Percentiles rank a stretch among this genome's conserved stretches.
phyloP scores from a whole-genome alignment of 2,888 invertebrate species.

The Nemotelus nigrinus region DNA sequence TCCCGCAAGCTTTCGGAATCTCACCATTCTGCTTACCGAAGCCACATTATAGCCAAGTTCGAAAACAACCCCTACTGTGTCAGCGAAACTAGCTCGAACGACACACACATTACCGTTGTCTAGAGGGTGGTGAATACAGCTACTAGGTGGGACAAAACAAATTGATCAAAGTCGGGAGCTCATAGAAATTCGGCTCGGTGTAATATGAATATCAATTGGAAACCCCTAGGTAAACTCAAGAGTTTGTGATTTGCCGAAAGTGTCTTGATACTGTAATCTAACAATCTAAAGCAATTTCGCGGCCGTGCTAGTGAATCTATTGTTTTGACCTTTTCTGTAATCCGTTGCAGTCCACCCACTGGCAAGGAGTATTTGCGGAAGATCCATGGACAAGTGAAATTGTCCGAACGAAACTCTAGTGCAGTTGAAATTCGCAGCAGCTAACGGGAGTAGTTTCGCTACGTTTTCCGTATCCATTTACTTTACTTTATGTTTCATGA shows the following conservation, averaged over 20 bases:
- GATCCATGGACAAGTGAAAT: conserved; percentile 16
- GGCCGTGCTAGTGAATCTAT: not conserved
- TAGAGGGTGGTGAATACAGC: conserved; percentile 42
- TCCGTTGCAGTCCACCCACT: conserved; percentile 33
- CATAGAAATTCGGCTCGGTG: conserved; percentile 16
- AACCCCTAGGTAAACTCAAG: conserved; percentile 31
- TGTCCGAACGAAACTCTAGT: conserved; percentile 23
- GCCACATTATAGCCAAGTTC: conserved; percentile 20
- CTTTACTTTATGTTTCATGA: not conserved
- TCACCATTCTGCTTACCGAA: conserved; percentile 20
- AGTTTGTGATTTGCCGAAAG: conserved; percentile 39
- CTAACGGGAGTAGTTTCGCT: conserved; percentile 20
- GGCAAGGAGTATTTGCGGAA: conserved; percentile 21
- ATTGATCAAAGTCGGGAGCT: conserved; percentile 14
- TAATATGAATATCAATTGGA: conserved; percentile 25
- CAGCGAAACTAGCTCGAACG: not conserved
- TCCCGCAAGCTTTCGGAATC: conserved; percentile 31
- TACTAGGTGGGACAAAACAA: conserved; percentile 37
- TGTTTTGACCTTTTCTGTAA: not conserved
- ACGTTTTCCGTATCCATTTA: not conserved
- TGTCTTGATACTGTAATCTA: conserved; percentile 26
- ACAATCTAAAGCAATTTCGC: conserved; percentile 1
- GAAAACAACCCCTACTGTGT: conserved; percentile 37
- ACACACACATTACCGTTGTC: conserved; percentile 29
- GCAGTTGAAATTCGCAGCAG: not conserved